phyloP scores from a whole-genome alignment of 2,888 invertebrate genomes.

The Nowickia ferox region DNA sequence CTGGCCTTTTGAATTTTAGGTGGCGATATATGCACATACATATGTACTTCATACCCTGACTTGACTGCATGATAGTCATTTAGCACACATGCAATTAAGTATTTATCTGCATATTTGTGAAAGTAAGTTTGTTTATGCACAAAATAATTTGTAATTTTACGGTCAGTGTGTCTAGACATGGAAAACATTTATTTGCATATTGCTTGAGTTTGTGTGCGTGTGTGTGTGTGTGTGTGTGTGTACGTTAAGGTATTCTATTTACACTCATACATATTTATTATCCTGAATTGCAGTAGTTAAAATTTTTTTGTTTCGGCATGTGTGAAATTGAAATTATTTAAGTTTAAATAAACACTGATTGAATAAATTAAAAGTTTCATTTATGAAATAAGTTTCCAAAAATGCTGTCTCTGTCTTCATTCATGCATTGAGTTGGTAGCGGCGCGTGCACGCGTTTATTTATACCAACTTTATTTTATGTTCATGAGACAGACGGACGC shows the following conservation, averaged over 20 bases:
- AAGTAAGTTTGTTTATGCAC: conserved; percentile 19
- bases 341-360: conserved; percentile 28
- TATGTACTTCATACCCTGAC: background rate
- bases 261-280: background rate
- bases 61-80: too few relatives aligned
- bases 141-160: conserved; percentile 53
- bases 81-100: conserved; percentile 9
- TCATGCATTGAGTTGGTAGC: too few relatives aligned
- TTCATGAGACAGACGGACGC: too few relatives aligned
- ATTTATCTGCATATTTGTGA: conserved; percentile 29
- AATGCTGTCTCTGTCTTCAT: background rate
- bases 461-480: too few relatives aligned
- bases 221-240: background rate
- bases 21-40: background rate
- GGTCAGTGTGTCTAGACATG: conserved; percentile 66
- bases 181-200: conserved; percentile 42
- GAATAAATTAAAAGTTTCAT: conserved; percentile 8
- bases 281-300: conserved; percentile 21
- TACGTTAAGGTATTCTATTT: background rate
- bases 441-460: too few relatives aligned
- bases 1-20: too few relatives aligned
- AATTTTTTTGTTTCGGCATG: background rate
- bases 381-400: conserved; percentile 17
- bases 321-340: conserved; percentile 10
- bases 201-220: conserved; percentile 2